Conservation (phyloP, 30 jellyfish, hydroid and myxozoan species). For the Aurelia aurita complex sp. Pacific region DNA sequence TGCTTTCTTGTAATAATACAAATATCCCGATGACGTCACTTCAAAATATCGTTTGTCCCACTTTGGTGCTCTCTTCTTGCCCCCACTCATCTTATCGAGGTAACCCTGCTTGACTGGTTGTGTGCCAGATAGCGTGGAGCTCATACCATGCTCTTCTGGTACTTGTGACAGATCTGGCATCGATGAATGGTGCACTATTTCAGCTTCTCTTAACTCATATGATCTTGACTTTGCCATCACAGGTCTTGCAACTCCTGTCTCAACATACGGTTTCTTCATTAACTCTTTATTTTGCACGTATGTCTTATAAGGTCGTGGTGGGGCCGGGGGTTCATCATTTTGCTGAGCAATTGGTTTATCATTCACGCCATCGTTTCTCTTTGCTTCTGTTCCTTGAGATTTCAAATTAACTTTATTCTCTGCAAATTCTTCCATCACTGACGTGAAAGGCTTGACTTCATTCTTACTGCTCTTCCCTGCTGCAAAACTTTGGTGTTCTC, state of each 20-base stretch:
- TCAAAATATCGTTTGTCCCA: constrained; percentile 94
- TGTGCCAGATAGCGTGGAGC: constrained; percentile 9
- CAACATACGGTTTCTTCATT: not conserved
- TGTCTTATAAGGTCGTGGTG: constrained; percentile 40
- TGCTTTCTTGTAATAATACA: constrained; percentile 67
- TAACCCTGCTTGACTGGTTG: constrained; percentile 78
- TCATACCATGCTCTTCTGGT: constrained; percentile 16
- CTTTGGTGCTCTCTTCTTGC: constrained; percentile 82
- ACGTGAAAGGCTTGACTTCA: constrained; percentile 11
- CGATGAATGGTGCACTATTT: constrained; percentile 47
- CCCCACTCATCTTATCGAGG: constrained; percentile 89
- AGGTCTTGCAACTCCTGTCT: constrained; percentile 8
- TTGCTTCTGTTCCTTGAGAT: not conserved
- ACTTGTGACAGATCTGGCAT: constrained; percentile 25
- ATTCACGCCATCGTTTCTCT: not conserved
- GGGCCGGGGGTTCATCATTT: constrained; percentile 3
- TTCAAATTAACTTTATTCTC: constrained; percentile 8
- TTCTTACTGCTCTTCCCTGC: not conserved
- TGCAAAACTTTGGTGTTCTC: not conserved
- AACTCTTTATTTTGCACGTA: not conserved
- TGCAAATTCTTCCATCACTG: constrained; percentile 39
- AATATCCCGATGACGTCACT: constrained; percentile 81
- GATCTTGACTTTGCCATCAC: constrained; percentile 12
- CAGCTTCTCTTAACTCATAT: constrained; percentile 43
- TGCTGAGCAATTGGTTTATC: not conserved